phyloP scores from a whole-genome alignment of 2,113 vertebrate genomes.

The Hassar affinis region DNA sequence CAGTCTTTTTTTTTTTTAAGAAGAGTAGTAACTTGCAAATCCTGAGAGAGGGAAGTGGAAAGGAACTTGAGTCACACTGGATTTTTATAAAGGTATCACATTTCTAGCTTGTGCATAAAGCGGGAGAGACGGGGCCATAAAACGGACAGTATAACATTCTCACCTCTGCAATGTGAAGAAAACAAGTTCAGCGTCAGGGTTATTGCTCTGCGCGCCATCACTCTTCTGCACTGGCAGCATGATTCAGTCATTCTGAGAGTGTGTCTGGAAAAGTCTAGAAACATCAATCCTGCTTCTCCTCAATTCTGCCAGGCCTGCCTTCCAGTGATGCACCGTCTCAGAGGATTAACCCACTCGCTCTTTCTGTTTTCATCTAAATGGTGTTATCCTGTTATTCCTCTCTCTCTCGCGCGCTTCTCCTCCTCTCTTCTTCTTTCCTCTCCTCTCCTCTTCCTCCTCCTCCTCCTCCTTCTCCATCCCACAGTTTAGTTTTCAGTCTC shows the following conservation, averaged over 20 bases:
- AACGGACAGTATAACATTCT: conserved; percentile 37
- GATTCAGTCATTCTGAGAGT: conserved; percentile 21
- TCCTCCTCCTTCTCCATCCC: neutral
- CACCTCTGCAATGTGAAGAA: conserved; percentile 22
- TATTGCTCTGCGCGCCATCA: conserved; percentile 13
- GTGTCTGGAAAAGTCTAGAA: conserved; percentile 39
- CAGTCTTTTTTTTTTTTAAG: neutral
- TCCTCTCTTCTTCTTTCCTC: neutral
- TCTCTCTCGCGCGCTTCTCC: conserved; percentile 4
- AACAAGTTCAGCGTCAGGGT: conserved; percentile 14
- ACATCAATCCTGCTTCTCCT: conserved; percentile 27
- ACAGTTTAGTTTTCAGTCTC: conserved; percentile 43
- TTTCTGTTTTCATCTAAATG: conserved; percentile 46
- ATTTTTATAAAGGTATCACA: conserved; percentile 3
- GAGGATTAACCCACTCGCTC: conserved; percentile 25
- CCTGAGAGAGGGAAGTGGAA: neutral
- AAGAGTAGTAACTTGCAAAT: neutral
- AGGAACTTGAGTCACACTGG: neutral
- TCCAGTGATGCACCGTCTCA: conserved; percentile 5
- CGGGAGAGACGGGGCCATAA: conserved; percentile 18
- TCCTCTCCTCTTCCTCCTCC: neutral
- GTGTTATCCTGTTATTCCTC: conserved; percentile 39
- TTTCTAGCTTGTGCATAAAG: neutral
- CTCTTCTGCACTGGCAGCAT: neutral
- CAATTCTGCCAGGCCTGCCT: conserved; percentile 21